Conservation (phyloP, 2,797 vertebrate species). For the Acridotheres tristis region DNA sequence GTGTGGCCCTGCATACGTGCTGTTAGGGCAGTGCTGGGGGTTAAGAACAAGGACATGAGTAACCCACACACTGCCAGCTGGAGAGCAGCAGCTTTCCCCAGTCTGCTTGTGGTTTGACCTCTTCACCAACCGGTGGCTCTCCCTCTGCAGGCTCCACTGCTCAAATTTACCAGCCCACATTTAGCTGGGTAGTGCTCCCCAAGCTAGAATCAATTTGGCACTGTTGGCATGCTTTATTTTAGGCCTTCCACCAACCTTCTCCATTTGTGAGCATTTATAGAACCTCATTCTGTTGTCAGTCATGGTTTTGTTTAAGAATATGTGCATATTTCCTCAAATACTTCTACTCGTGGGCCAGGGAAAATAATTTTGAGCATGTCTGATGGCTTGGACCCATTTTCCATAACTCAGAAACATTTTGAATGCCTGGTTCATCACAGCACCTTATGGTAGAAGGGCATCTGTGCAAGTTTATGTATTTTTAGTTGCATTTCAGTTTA, state of each 20-base stretch:
- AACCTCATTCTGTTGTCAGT: background rate
- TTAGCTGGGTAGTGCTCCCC: background rate
- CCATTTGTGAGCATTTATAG: background rate
- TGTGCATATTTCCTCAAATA: background rate
- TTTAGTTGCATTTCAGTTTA: background rate
- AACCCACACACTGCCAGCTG: background rate
- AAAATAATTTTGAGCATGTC: background rate
- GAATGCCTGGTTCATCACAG: background rate
- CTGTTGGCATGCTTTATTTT: background rate
- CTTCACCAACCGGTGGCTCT: background rate
- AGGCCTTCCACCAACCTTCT: background rate
- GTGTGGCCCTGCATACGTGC: rapidly evolving
- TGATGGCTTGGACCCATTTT: background rate
- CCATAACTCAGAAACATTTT: background rate
- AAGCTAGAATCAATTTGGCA: background rate
- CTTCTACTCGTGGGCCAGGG: background rate
- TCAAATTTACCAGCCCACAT: background rate
- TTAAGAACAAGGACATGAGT: background rate
- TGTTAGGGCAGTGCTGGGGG: background rate
- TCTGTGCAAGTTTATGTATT: background rate
- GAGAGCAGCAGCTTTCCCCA: background rate
- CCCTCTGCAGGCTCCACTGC: background rate
- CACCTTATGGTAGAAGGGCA: background rate
- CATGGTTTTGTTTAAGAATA: background rate
- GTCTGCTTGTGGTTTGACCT: background rate